Evolutionary conservation across 2,113 vertebrate genomes (phyloP), one percentile per base, ranked within the genome.

Genomic region (Lagopus leucura): DNA sequence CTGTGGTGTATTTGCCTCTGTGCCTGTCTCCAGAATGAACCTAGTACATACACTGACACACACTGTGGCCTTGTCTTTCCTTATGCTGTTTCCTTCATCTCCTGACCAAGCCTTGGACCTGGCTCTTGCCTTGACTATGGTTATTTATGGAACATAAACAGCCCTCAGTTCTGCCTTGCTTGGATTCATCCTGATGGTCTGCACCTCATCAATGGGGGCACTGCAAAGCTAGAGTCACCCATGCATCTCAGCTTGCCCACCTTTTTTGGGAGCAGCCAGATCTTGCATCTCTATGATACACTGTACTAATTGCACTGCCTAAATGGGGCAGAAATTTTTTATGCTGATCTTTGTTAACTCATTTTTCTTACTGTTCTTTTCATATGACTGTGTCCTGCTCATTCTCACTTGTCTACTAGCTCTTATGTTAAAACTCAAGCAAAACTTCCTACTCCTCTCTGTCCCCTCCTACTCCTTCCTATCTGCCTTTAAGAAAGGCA

Each of bases 241-340:
- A 0, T 24, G 43, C 63, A 64, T 20, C 24, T 21, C 42, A 58
- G 36, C 30, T 64, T 2, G 0, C 24, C 10, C 10, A 47, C 21
- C 25, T n/a, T 52, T n/a, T 52, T 24, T 74, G 9, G 40, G 32
- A 79, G 61, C n/a, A 71, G 63, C 25, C 78, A 87, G 48, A 64
- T 30, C 10, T 36, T 36, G 38, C 14, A 60, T 36, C 14, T 83
- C 32, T 10, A 10, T 40, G 28, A 24, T 20, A 64, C 24, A 3
- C n/a, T 15, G 8, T 8, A 14, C 10, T 6, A 27, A 28, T 15
- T 10, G 24, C 16, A 58, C 32, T 79, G n/a, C 11, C 16, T 43
- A 36, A 84, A 0, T n/a, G 38, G 11, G 22, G 61, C 22, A 55
- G 34, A 10, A 71, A 34, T 24, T 63, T 63, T 48, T 72, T 66